phyloP scores from a whole-genome alignment of 2,797 vertebrate species.

The Chromis chromis region DNA sequence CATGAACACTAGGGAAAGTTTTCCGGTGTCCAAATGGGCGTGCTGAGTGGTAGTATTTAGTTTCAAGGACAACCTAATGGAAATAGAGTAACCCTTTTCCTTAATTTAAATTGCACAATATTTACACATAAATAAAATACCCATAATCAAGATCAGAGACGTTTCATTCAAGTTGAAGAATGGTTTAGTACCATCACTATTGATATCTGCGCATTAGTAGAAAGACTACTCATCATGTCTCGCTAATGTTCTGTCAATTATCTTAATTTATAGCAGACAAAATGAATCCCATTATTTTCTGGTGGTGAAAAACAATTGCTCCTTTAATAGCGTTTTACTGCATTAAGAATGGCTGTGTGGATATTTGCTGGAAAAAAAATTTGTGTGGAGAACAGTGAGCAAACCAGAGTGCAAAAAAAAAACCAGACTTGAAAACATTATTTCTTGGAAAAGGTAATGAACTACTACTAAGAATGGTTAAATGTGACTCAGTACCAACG shows the following conservation, averaged over 20 bases:
- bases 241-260: background rate
- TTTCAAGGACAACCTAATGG: slow-evolving; percentile 46
- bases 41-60: slow-evolving; percentile 36
- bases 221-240: background rate
- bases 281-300: background rate
- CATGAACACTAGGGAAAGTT: slow-evolving; percentile 52
- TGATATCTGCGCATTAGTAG: background rate
- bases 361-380: background rate
- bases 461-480: slow-evolving; percentile 14
- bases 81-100: slow-evolving; percentile 11
- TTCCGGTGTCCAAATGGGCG: slow-evolving; percentile 37
- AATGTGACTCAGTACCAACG: slow-evolving; percentile 14
- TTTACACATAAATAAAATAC: slow-evolving; percentile 2
- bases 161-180: background rate
- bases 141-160: background rate
- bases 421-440: background rate
- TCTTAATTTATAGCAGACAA: background rate
- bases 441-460: slow-evolving; percentile 25
- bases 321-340: slow-evolving; percentile 10
- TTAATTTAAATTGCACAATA: slow-evolving; percentile 9
- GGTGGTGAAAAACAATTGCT: slow-evolving; percentile 13
- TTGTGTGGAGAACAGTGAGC: background rate
- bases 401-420: background rate
- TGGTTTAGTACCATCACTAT: background rate
- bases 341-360: background rate